Base-by-base conservation (phyloP, 92 coral and sea anemone genomes). In the Porites lobata region DNA sequence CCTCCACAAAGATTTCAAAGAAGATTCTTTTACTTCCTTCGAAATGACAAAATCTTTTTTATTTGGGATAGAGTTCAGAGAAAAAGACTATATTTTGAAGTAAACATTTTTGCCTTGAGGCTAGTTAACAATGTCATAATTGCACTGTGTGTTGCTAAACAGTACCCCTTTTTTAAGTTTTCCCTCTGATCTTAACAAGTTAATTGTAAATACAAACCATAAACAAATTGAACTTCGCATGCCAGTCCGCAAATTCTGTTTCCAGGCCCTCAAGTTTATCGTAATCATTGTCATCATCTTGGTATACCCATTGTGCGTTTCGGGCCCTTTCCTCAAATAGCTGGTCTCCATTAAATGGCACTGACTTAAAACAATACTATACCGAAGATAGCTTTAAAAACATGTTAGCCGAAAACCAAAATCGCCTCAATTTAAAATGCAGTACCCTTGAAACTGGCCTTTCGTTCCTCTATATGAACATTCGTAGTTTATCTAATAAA, bases 231-330 rank as follows among this genome's bases (percentile, higher is more conserved):
- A 80, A 57, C 65, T 90, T 90, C 11, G 91, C 91, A 73, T 89
- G 92, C 92, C 92, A 89, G 65, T 89, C 92, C 0, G 92, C 92
- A 84, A 47, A 69, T 51, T 83, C 94, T 7, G 94, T 77, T 15
- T 68, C 56, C 3, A 90, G 82, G n/a, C 91, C 91, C 14, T 86
- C 87, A 1, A 90, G 82, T n/a, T 80, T 57, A 26, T 90, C 91
- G 15, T 58, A 65, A 13, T 22, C 62, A 24, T 47, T 20, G 20
- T 72, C 88, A 9, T 88, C 94, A 75, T 79, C 84, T 64, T 76
- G 77, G 68, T 80, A 90, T 1, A 84, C 86, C 88, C 90, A 76
- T 59, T 79, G 65, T 1, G 74, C 90, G 72, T 90, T 90, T 50
- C 88, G 65, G 0, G 85, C 79, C 8, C 88, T 57, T 53, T 88